Base-by-base conservation (phyloP, 2,113 vertebrate species). In the Notothenia coriiceps region DNA sequence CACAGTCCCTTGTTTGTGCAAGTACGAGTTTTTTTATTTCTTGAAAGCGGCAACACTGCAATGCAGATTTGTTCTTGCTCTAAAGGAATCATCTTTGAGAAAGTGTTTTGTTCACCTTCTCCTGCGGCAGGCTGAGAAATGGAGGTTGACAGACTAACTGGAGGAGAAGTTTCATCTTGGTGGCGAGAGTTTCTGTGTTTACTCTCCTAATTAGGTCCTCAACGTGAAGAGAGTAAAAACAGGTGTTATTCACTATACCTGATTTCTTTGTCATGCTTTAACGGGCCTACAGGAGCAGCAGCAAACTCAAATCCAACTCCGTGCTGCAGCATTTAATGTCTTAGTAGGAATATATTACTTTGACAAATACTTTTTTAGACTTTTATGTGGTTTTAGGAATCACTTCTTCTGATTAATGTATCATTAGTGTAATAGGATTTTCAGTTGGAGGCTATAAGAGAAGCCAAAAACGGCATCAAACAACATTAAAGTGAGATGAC, bases 181-280 rank as follows among this genome's bases (percentile, higher is more conserved):
- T 68, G 44, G 63, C 22, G 71, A 44, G 52, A 77, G 79, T 35
- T 44, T 46, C 22, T 47, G 47, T 51, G 40, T 85, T 87, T 80
- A 13, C 60, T 52, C 49, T 64, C 47, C 59, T 90, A 80, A 90
- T 92, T 80, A 88, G 73, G 44, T 71, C n/a, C 55, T 82, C 50
- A 50, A 40, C 6, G 44, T 50, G 56, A 74, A 67, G 25, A 67
- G n/a, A 51, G 11, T 10, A 40, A 65, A 63, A 70, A 51, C 57
- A 64, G 77, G 46, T 81, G 77, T 82, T 79, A 55, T 71, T 61
- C 64, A 33, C 56, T 77, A 57, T 51, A 77, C 65, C 80, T 68
- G 69, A 52, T 47, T 66, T 79, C 18, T 52, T 76, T 74, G 33
- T 73, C 46, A 46, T 51, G 56, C 62, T 35, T 63, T 55, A 57